A percentile compares a stretch with the other conserved stretches of the same genome.
Conservation (phyloP, 2,797 vertebrate species). For the Microctenopoma lineatum region DNA sequence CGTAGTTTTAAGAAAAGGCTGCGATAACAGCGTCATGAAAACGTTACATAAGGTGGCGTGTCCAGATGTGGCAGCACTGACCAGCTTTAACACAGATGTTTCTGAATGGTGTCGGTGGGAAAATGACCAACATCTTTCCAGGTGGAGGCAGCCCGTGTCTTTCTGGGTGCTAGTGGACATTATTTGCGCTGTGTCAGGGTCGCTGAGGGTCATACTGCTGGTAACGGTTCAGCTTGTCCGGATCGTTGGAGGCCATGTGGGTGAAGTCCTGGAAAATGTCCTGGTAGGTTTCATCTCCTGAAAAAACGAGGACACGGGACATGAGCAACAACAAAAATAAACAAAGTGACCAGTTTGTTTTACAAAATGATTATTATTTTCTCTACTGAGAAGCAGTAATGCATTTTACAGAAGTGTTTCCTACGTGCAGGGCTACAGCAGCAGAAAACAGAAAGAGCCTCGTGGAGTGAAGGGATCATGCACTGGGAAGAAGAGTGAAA, state of each 20-base stretch:
- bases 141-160: slow-evolving; percentile 11
- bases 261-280: slow-evolving; percentile 99
- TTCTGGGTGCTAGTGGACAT: background rate
- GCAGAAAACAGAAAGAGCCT: slow-evolving; percentile 8
- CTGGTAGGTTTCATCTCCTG: slow-evolving; percentile 98
- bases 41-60: background rate
- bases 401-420: background rate
- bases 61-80: slow-evolving; percentile 28
- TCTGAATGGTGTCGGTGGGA: slow-evolving; percentile 3
- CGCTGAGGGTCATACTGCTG: slow-evolving; percentile 86
- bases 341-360: background rate
- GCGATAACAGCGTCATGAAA: slow-evolving; percentile 16
- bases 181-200: slow-evolving; percentile 65
- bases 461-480: slow-evolving; percentile 21
- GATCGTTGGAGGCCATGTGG: slow-evolving; percentile 97
- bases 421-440: slow-evolving; percentile 5
- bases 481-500: slow-evolving; percentile 39
- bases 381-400: too few species aligned
- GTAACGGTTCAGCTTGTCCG: slow-evolving; percentile 96
- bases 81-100: slow-evolving; percentile 3
- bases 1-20: slow-evolving; percentile 6
- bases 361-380: too few species aligned
- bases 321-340: slow-evolving; percentile 7
- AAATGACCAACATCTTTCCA: background rate
- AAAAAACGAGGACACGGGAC: slow-evolving; percentile 23